A percentile compares a stretch with the other conserved stretches of the same genome.
Conservation (phyloP, 2,888 invertebrate species). For the Mamestra brassicae region DNA sequence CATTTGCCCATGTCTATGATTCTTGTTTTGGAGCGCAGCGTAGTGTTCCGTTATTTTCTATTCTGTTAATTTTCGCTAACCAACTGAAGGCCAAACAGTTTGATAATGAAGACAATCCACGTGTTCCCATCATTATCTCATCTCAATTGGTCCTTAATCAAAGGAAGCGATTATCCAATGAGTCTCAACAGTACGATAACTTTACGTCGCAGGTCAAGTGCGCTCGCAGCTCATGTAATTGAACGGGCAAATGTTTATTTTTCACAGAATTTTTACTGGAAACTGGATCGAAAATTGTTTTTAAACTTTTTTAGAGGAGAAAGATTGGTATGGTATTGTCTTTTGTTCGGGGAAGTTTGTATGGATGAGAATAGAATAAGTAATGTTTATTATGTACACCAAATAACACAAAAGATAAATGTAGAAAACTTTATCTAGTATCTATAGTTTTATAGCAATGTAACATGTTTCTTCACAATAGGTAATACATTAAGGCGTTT, state of each 20-base stretch:
- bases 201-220: slow-evolving; percentile 49
- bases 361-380: too few relatives aligned
- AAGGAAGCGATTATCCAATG: slow-evolving; percentile 53
- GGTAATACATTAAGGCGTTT: too few relatives aligned
- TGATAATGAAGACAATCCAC: slow-evolving; percentile 3
- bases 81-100: background rate
- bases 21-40: too few relatives aligned
- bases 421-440: too few relatives aligned
- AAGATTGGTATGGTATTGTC: background rate
- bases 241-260: slow-evolving; percentile 40
- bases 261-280: slow-evolving; percentile 17
- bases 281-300: background rate
- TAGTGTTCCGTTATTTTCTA: too few relatives aligned
- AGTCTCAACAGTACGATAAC: slow-evolving; percentile 43
- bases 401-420: too few relatives aligned
- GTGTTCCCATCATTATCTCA: slow-evolving; percentile 14
- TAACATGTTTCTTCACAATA: background rate
- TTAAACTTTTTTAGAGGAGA: background rate
- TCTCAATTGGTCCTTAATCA: slow-evolving; percentile 19
- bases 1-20: too few relatives aligned
- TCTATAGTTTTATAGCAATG: background rate
- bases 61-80: too few relatives aligned
- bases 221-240: slow-evolving; percentile 43
- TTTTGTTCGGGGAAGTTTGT: background rate
- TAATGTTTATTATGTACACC: too few relatives aligned